Evolutionary conservation across 2,113 vertebrate species (phyloP).

Genomic region (Polypterus bichir): DNA sequence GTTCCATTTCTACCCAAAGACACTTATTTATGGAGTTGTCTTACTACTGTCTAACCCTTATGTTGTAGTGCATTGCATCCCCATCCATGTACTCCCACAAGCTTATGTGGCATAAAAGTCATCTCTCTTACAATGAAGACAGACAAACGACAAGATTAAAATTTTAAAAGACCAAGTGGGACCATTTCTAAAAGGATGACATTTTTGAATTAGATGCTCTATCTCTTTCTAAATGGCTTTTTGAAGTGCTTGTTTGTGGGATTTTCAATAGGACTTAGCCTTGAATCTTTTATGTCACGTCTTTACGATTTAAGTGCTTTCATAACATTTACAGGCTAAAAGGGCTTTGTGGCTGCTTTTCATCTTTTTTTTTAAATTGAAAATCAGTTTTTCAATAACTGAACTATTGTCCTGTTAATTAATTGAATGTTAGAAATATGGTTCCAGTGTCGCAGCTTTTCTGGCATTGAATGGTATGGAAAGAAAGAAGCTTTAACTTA

Average conservation of each 20-base stretch:
- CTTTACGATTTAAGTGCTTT: conserved; percentile 64
- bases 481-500: conserved; percentile 24
- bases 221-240: conserved; percentile 49
- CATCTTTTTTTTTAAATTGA: conserved; percentile 43
- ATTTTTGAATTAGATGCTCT: conserved; percentile 63
- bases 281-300: conserved; percentile 56
- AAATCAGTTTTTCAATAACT: conserved; percentile 54
- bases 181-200: conserved; percentile 49
- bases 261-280: conserved; percentile 53
- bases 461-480: conserved; percentile 54
- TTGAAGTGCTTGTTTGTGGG: conserved; percentile 50
- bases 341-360: conserved; percentile 36
- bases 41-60: too few relatives aligned
- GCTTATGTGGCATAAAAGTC: conserved; percentile 32
- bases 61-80: too few relatives aligned
- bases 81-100: conserved; percentile 34
- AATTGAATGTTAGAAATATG: conserved; percentile 64
- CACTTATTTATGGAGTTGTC: too few relatives aligned
- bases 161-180: conserved; percentile 41
- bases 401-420: conserved; percentile 60
- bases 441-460: conserved; percentile 57
- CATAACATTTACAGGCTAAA: conserved; percentile 60
- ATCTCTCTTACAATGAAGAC: conserved; percentile 46
- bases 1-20: too few relatives aligned
- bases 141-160: conserved; percentile 36